Evolutionary conservation across 2,888 invertebrate genomes (phyloP).

Genomic region (Volucella zonaria): DNA sequence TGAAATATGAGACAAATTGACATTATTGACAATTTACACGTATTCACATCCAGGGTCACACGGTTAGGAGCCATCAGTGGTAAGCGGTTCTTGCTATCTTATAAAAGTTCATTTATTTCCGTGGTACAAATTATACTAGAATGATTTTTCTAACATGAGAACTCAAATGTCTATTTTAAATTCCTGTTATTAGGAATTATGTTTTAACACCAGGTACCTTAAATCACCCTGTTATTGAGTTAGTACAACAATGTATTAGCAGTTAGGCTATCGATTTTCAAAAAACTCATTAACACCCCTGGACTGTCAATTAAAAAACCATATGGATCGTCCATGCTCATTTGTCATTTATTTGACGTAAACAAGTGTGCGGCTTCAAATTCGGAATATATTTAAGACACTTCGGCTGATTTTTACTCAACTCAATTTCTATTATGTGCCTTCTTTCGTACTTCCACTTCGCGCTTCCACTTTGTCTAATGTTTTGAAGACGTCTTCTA

Average conservation of each 20-base stretch:
- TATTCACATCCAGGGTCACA: no score
- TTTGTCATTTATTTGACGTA: slow-evolving; percentile 55
- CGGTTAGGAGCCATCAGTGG: no score
- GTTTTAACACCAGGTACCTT: no score
- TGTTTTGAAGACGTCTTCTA: slow-evolving; percentile 37
- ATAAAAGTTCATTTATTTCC: no score
- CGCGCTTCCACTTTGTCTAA: neutral
- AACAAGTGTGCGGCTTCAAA: slow-evolving; percentile 19
- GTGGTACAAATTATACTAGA: no score
- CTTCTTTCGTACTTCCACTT: slow-evolving; percentile 27
- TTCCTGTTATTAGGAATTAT: neutral
- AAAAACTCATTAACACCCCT: slow-evolving; percentile 25
- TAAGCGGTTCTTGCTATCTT: no score
- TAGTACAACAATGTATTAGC: no score
- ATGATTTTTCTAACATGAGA: no score
- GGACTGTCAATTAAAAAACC: neutral
- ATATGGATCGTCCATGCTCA: neutral
- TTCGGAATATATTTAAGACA: neutral
- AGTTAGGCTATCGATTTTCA: no score
- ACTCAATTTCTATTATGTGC: slow-evolving; percentile 19
- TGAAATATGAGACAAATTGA: no score
- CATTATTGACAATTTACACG: no score
- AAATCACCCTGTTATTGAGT: neutral
- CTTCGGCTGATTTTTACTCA: neutral
- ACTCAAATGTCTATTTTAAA: neutral